Conservation (phyloP, 1,140 invertebrate genomes). For the Aphelenchoides fujianensis region DNA sequence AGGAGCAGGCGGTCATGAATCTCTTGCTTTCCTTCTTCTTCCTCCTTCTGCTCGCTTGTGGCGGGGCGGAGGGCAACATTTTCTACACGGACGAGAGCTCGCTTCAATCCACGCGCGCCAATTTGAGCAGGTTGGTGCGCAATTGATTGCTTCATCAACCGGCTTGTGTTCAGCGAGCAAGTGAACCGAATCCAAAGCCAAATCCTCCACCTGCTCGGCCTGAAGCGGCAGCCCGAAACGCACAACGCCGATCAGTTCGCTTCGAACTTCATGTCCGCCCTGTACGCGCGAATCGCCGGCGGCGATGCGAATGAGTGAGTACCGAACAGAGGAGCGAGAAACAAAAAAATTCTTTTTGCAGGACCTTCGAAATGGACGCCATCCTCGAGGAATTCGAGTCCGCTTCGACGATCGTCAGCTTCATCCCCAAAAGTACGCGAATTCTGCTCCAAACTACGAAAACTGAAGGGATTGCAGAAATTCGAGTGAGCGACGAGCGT, state of each 20-base stretch:
- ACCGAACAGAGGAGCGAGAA: too few relatives aligned
- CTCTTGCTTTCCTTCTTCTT: too few relatives aligned
- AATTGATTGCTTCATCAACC: background rate
- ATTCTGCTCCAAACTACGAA: too few relatives aligned
- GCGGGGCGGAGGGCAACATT: too few relatives aligned
- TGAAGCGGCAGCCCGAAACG: conserved; percentile 10
- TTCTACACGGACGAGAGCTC: conserved; percentile 21
- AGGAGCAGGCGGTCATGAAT: too few relatives aligned
- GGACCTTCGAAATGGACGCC: too few relatives aligned
- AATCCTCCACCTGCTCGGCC: conserved; percentile 27
- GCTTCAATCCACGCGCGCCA: conserved; percentile 3
- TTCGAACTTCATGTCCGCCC: conserved; percentile 22
- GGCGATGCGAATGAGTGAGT: conserved; percentile 4
- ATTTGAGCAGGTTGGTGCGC: conserved; percentile 1
- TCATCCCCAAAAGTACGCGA: conserved; percentile 35
- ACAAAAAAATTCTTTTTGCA: too few relatives aligned
- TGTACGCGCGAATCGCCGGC: too few relatives aligned
- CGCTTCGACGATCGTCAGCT: conserved; percentile 36
- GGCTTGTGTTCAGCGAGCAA: conserved; percentile 20
- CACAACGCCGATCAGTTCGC: conserved; percentile 20
- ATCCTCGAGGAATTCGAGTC: conserved; percentile 5
- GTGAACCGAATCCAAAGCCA: conserved; percentile 22
- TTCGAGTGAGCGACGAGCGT: conserved; percentile 18
- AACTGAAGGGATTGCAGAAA: too few relatives aligned
- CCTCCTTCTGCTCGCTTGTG: too few relatives aligned